Evolutionary conservation across 2,888 invertebrate genomes (phyloP), one percentile per base, ranked within the genome.

Genomic region (Tetanocera ferruginea): DNA sequence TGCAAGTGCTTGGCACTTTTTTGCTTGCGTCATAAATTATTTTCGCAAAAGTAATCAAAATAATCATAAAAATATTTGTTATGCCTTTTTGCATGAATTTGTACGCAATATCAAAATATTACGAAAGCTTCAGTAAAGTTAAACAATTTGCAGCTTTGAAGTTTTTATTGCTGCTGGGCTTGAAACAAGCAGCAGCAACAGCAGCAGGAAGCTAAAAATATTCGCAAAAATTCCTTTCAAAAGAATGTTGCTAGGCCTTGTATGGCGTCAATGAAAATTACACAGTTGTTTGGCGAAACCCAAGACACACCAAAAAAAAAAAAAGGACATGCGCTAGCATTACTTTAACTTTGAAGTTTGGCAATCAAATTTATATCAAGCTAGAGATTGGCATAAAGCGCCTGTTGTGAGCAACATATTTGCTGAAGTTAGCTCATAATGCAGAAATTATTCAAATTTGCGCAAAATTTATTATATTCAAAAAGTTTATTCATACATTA

Each of bases 51-150:
- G 64, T 64, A 31, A 64, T 64, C 28, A 64, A 64, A 64, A 64
- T 64, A 64, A 64, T 64, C 64, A 17, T 64, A 64, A 64, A 64
- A 64, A 64, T 64, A 31, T 64, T 64, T 64, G 64, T 64, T 64
- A 60, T 64, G 23, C 51, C 69, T n/a, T 69, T 69, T 51, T 51
- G 23, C 34, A 64, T 34, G 34, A 64, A 64, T 64, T 28, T 28
- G 1, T 31, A 17, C 64, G 62, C 23, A 60, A 28, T 14, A 60
- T 23, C 25, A 60, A 28, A 19, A 14, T 23, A 60, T 14, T 19
- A 11, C 25, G 0, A 60, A 60, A 60, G 25, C 57, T 25, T 28
- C 23, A 14, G 19, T 60, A 14, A 23, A 28, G 43, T 43, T 25
- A 28, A 28, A 14, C 25, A 60, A 60, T 60, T 28, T 64, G n/a